phyloP scores from a whole-genome alignment of 2,888 invertebrate species.

The Malthinus seriepunctatus region DNA sequence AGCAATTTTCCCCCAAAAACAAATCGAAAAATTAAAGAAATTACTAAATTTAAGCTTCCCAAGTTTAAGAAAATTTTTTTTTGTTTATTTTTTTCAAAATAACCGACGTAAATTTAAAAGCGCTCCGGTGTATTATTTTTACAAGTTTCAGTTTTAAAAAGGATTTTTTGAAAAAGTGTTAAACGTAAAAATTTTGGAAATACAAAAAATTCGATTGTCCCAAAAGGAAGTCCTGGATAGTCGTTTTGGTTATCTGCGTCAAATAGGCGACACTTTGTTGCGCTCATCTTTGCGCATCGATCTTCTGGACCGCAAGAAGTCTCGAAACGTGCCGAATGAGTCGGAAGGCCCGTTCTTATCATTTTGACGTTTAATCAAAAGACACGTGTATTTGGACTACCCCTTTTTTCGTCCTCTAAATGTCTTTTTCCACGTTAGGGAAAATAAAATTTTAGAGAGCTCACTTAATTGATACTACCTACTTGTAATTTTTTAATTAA shows the following conservation, averaged over 20 bases:
- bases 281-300: slow-evolving; percentile 43
- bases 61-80: background rate
- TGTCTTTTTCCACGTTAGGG: background rate
- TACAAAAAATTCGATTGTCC: background rate
- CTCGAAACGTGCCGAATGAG: slow-evolving; percentile 35
- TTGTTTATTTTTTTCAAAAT: background rate
- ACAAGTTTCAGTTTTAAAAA: too few relatives aligned
- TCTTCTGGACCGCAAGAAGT: slow-evolving; percentile 38
- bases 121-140: too few relatives aligned
- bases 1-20: background rate
- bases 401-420: background rate
- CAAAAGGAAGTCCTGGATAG: slow-evolving; percentile 5
- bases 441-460: background rate
- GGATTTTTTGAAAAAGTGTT: too few relatives aligned
- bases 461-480: background rate
- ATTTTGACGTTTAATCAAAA: slow-evolving; percentile 18
- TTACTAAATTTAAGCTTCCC: background rate
- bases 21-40: background rate
- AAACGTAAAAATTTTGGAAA: background rate
- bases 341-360: slow-evolving; percentile 20
- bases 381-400: slow-evolving; percentile 9
- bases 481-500: slow-evolving; percentile 2
- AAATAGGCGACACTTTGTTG: slow-evolving; percentile 29
- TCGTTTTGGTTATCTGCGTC: slow-evolving; percentile 7
- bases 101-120: too few relatives aligned